Evolutionary conservation across 1,140 invertebrate species (phyloP).

Genomic region (Drosophila arizonae): DNA sequence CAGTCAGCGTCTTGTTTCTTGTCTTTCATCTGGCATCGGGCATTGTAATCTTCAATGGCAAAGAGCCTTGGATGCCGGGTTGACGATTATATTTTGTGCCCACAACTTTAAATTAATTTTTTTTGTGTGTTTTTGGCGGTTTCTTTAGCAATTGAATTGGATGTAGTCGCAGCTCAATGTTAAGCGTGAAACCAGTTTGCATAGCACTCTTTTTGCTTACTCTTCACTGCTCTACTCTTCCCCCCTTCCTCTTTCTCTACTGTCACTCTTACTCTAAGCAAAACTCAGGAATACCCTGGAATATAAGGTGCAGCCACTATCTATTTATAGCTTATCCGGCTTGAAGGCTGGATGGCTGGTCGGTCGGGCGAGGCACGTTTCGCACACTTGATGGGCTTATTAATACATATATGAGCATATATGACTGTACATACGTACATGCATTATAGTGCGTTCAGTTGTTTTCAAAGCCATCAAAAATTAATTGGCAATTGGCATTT

Average conservation of each 20-base stretch:
- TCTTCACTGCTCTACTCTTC: too few relatives aligned
- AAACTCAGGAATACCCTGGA: slow-evolving; percentile 62
- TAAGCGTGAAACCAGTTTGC: slow-evolving; percentile 62
- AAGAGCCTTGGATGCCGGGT: slow-evolving; percentile 37
- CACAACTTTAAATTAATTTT: slow-evolving; percentile 38
- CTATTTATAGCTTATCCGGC: slow-evolving; percentile 9
- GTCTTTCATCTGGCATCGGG: slow-evolving; percentile 23
- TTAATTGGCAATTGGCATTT: slow-evolving; percentile 17
- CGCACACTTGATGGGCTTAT: slow-evolving; percentile 21
- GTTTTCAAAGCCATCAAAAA: slow-evolving; percentile 28
- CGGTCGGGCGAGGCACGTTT: slow-evolving; percentile 20
- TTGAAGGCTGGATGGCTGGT: not conserved
- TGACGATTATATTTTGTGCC: slow-evolving; percentile 50
- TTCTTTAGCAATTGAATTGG: slow-evolving; percentile 28
- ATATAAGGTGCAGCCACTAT: not conserved
- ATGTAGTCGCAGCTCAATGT: slow-evolving; percentile 56
- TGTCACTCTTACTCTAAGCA: slow-evolving; percentile 13
- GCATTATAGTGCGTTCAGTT: slow-evolving; percentile 9
- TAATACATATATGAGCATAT: slow-evolving; percentile 16
- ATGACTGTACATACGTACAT: not conserved
- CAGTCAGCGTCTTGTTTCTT: not conserved
- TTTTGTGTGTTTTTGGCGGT: slow-evolving; percentile 37
- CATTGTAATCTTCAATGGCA: slow-evolving; percentile 21
- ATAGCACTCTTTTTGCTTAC: slow-evolving; percentile 3
- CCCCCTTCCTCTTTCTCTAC: too few relatives aligned